Percentiles rank a stretch among this genome's conserved stretches.
phyloP scores from a whole-genome alignment of 1,140 invertebrate genomes.

The Schlechtendalia chinensis region DNA sequence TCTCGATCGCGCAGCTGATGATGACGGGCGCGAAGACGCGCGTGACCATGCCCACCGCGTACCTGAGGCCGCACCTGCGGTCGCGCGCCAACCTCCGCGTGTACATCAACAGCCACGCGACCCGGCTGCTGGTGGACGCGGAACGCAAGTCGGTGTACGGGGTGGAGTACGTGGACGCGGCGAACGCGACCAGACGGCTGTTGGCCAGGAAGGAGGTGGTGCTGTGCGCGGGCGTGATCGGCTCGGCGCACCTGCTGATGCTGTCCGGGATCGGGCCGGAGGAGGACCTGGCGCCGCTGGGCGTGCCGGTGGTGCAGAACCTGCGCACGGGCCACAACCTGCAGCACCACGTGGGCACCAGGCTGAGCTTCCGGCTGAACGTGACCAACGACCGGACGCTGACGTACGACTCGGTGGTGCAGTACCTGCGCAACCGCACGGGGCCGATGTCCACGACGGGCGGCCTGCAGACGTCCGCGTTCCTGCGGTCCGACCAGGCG shows the following conservation, averaged over 20 bases:
- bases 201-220: constrained; percentile 65
- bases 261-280: constrained; percentile 79
- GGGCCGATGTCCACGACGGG: constrained; percentile 49
- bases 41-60: constrained; percentile 59
- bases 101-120: constrained; percentile 68
- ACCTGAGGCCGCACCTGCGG: constrained; percentile 59
- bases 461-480: constrained; percentile 12
- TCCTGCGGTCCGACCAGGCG: background rate
- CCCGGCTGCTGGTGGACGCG: constrained; percentile 67
- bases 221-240: constrained; percentile 74
- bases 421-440: constrained; percentile 22
- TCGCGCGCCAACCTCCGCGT: constrained; percentile 67
- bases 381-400: constrained; percentile 47
- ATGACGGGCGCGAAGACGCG: constrained; percentile 55
- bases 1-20: constrained; percentile 62
- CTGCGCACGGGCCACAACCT: constrained; percentile 67
- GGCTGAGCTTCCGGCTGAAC: constrained; percentile 52
- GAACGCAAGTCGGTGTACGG: constrained; percentile 61
- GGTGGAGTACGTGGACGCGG: constrained; percentile 47
- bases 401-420: background rate
- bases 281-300: constrained; percentile 67
- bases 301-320: constrained; percentile 70
- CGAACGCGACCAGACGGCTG: constrained; percentile 56
- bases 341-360: constrained; percentile 52
- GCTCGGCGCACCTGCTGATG: constrained; percentile 79